phyloP scores from a whole-genome alignment of 2,888 invertebrate species.

The Tiliacea citrago region DNA sequence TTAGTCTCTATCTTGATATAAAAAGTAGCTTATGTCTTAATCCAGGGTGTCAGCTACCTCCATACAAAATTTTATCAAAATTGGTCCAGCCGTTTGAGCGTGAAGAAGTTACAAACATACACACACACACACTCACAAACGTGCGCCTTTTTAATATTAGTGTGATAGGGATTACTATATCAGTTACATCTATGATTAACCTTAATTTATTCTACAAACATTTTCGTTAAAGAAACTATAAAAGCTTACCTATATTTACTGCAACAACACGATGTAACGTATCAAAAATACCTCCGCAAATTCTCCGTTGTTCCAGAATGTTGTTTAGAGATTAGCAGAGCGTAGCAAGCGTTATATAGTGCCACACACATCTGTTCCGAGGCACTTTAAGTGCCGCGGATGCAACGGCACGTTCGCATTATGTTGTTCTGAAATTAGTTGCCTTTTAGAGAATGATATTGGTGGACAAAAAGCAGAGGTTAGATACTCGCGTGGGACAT shows the following conservation, averaged over 20 bases:
- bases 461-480: conserved; percentile 12
- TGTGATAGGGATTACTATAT: neutral
- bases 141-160: too few relatives aligned
- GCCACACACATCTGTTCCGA: conserved; percentile 44
- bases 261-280: conserved; percentile 6
- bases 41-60: too few relatives aligned
- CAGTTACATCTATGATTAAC: neutral
- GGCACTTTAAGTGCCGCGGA: conserved; percentile 52
- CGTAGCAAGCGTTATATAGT: conserved; percentile 62
- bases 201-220: neutral
- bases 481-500: neutral
- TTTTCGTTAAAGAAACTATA: conserved; percentile 9
- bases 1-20: too few relatives aligned
- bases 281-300: conserved; percentile 48
- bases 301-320: conserved; percentile 47
- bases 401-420: conserved; percentile 59
- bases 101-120: too few relatives aligned
- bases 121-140: too few relatives aligned
- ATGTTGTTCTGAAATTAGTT: conserved; percentile 49
- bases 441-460: conserved; percentile 13
- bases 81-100: too few relatives aligned
- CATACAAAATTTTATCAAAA: too few relatives aligned
- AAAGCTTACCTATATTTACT: neutral
- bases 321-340: conserved; percentile 63
- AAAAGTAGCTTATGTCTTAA: too few relatives aligned